These are phyloP conservation scores for Phyllostomus hastatus DNA, from an alignment of 2,113 vertebrate genomes.

Conservation along the genomic window DNA sequence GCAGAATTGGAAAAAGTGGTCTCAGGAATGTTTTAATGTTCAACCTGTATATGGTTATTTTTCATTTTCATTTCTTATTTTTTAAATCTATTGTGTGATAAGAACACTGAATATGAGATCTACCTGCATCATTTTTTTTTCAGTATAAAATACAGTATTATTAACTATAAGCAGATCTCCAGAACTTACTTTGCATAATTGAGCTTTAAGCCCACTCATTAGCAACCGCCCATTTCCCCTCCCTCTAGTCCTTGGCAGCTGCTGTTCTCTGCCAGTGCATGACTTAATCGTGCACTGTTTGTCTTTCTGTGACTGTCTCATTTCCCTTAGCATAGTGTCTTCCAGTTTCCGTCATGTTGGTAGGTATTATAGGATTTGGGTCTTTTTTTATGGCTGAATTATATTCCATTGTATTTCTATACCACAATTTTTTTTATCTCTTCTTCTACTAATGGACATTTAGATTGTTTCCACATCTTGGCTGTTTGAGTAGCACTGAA, in stretches of 20 bases:
- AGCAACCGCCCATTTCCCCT: neutral
- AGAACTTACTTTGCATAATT: neutral
- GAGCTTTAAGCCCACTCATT: neutral
- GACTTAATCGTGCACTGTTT: neutral
- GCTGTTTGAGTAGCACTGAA: neutral
- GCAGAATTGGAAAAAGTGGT: neutral
- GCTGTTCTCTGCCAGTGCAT: neutral
- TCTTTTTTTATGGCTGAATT: neutral
- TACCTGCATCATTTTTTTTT: neutral
- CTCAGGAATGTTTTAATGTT: neutral
- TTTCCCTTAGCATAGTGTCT: neutral
- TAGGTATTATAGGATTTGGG: neutral
- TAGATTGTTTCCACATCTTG: neutral
- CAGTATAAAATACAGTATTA: neutral
- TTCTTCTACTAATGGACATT: too few species aligned
- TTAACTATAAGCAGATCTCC: neutral
- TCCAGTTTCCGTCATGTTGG: neutral
- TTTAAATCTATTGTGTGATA: neutral
- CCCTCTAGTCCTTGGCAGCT: neutral
- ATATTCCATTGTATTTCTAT: too few species aligned
- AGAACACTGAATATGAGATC: neutral
- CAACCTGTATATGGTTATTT: neutral
- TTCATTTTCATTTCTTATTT: neutral
- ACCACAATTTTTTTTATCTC: too few species aligned
- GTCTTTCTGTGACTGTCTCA: neutral